phyloP scores from a whole-genome alignment of 64 coral and sea anemone genomes.

The Montipora capricornis region DNA sequence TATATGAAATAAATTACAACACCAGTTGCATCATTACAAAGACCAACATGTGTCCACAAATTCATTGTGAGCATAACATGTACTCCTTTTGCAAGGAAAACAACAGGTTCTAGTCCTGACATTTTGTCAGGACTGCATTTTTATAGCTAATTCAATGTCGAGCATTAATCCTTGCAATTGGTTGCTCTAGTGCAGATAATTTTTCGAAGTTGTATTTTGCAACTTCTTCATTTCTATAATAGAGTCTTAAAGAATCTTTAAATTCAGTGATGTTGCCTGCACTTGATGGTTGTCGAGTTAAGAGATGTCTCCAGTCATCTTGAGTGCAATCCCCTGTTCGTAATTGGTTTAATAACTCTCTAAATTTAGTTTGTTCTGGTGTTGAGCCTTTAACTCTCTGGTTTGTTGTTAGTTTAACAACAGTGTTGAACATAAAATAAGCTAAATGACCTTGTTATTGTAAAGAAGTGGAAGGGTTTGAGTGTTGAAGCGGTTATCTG shows the following conservation, averaged over 20 bases:
- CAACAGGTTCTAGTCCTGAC: constrained; percentile 5
- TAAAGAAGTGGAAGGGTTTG: too few relatives aligned
- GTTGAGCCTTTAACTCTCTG: constrained; percentile 1
- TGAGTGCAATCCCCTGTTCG: background rate
- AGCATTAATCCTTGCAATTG: constrained; percentile 11
- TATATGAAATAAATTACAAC: background rate
- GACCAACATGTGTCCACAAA: constrained; percentile 20
- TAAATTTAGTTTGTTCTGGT: background rate
- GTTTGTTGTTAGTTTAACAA: background rate
- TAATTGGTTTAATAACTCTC: constrained; percentile 10
- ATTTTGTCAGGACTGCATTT: background rate
- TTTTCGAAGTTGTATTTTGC: constrained; percentile 30
- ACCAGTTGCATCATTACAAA: constrained; percentile 25
- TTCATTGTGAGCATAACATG: constrained; percentile 24
- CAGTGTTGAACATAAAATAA: too few relatives aligned
- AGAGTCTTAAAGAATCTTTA: background rate
- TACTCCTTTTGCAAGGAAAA: constrained; percentile 10
- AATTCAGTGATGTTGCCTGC: background rate
- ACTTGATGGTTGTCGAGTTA: background rate
- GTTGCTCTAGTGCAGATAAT: background rate
- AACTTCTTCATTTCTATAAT: constrained; percentile 17
- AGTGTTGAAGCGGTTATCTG: too few relatives aligned
- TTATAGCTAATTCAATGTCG: background rate
- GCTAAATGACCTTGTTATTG: too few relatives aligned
- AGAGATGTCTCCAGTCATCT: background rate